Conservation (phyloP, 92 coral and sea anemone genomes). For the Umimayanthus kanabou region DNA sequence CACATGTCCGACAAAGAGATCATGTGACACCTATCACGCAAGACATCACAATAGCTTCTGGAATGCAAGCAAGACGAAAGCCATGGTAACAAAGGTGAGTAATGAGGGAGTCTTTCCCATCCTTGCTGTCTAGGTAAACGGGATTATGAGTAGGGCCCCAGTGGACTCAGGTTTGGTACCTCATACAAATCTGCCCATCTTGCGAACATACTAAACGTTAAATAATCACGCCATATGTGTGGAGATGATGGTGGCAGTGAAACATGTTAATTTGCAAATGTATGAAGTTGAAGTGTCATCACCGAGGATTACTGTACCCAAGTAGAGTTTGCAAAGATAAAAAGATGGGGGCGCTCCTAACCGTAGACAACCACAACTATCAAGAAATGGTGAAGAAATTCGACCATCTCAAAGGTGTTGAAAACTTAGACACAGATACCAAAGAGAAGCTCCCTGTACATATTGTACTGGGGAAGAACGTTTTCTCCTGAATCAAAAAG, state of each 20-base stretch:
- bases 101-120: constrained; percentile 36
- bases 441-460: not conserved
- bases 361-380: constrained; percentile 28
- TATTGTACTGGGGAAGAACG: too few species aligned
- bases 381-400: not conserved
- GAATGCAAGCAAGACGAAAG: not conserved
- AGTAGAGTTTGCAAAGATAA: constrained; percentile 10
- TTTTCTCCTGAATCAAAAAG: too few species aligned
- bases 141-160: constrained; percentile 27
- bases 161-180: constrained; percentile 28
- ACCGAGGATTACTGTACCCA: constrained; percentile 32
- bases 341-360: constrained; percentile 12
- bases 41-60: constrained; percentile 14
- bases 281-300: constrained; percentile 30
- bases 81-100: constrained; percentile 13
- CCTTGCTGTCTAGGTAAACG: constrained; percentile 34
- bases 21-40: constrained; percentile 21
- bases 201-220: constrained; percentile 17
- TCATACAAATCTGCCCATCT: constrained; percentile 38
- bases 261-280: constrained; percentile 9
- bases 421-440: constrained; percentile 6
- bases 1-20: constrained; percentile 26
- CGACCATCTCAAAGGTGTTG: not conserved
- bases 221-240: constrained; percentile 20
- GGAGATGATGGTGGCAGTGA: constrained; percentile 32